phyloP scores from a whole-genome alignment of 2,888 invertebrate genomes.

The Leucophora obtusa region DNA sequence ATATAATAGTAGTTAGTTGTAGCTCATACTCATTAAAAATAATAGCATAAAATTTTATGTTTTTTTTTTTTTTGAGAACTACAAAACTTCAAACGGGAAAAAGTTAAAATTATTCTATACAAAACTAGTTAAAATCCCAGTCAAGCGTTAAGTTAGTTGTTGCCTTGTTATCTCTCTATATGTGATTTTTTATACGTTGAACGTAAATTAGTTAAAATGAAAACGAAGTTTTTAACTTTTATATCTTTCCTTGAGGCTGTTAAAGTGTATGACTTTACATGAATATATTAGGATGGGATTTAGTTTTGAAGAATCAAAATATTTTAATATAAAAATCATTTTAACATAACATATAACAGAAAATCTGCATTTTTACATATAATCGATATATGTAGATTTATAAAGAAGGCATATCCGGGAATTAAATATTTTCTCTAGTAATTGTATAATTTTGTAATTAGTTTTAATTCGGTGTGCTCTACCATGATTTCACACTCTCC shows the following conservation, averaged over 20 bases:
- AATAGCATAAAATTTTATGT: not conserved
- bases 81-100: not conserved
- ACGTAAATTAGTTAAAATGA: conserved; percentile 35
- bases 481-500: too few relatives aligned
- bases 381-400: too few relatives aligned
- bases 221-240: conserved; percentile 25
- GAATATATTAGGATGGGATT: not conserved
- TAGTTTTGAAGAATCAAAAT: too few relatives aligned
- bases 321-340: too few relatives aligned
- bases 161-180: not conserved
- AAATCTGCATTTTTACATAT: too few relatives aligned
- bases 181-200: not conserved
- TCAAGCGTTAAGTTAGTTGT: not conserved
- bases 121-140: not conserved
- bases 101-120: not conserved
- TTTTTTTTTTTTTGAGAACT: not conserved
- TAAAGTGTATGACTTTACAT: not conserved
- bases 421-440: too few relatives aligned
- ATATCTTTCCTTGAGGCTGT: conserved; percentile 29
- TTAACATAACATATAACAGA: too few relatives aligned
- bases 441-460: too few relatives aligned
- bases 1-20: not conserved
- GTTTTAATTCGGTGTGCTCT: too few relatives aligned
- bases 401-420: too few relatives aligned
- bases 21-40: not conserved